These are phyloP conservation scores for Latrodectus elegans DNA, from an alignment of 2,888 invertebrate species.

Conservation along the genomic window DNA sequence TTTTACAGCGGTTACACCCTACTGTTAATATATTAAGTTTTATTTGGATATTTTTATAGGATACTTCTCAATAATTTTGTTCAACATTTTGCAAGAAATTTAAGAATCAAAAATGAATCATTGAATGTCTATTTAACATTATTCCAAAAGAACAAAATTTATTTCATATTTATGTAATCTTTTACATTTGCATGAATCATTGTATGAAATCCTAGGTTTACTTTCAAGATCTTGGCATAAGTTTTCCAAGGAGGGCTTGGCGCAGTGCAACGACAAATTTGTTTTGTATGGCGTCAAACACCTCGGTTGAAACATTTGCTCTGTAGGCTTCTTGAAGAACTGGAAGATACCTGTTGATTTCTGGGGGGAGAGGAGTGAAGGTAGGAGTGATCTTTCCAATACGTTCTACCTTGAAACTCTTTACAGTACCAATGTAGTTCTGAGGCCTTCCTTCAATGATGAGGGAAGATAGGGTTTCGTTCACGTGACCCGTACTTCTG, in stretches of 20 bases:
- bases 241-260: slow-evolving; percentile 26
- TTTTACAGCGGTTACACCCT: no score
- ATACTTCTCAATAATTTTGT: no score
- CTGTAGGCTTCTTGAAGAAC: slow-evolving; percentile 34
- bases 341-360: slow-evolving; percentile 26
- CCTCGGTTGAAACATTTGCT: slow-evolving; percentile 24
- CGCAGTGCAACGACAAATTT: slow-evolving; percentile 20
- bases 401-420: slow-evolving; percentile 13
- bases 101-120: no score
- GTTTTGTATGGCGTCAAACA: slow-evolving; percentile 25
- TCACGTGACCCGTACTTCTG: slow-evolving; percentile 18
- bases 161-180: no score
- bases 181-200: no score
- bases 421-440: slow-evolving; percentile 22
- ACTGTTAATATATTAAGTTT: no score
- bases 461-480: slow-evolving; percentile 21
- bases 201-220: not conserved
- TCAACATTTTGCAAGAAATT: no score
- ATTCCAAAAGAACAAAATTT: no score
- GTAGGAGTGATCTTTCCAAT: slow-evolving; percentile 40
- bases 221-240: slow-evolving; percentile 50
- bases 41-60: no score
- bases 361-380: slow-evolving; percentile 13
- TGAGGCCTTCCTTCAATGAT: slow-evolving; percentile 28
- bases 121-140: no score